A percentile compares a stretch with the other conserved stretches of the same genome.
phyloP scores from a whole-genome alignment of 2,888 invertebrate genomes.

The Cyrtodaria siliqua region DNA sequence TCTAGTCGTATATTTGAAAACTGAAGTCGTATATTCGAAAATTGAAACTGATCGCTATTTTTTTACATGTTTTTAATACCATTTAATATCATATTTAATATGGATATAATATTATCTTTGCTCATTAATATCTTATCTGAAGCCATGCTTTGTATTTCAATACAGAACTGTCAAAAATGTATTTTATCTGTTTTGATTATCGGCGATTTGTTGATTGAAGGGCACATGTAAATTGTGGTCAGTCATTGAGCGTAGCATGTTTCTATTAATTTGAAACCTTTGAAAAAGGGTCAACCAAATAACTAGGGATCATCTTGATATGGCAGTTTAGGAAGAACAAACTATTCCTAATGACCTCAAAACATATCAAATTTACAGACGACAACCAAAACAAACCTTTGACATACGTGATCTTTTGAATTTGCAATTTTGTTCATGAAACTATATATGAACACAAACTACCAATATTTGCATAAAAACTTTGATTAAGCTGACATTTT shows the following conservation, averaged over 20 bases:
- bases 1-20: constrained; percentile 8
- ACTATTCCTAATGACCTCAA: background rate
- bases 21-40: constrained; percentile 32
- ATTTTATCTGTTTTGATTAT: constrained; percentile 37
- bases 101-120: constrained; percentile 36
- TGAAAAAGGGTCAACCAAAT: constrained; percentile 26
- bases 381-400: no score
- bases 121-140: constrained; percentile 42
- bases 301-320: constrained; percentile 13
- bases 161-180: constrained; percentile 47
- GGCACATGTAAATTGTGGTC: constrained; percentile 30
- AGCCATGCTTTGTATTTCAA: constrained; percentile 12
- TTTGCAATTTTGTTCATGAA: no score
- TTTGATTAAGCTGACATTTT: no score
- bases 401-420: no score
- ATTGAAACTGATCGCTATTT: constrained; percentile 43
- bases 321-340: constrained; percentile 6
- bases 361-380: constrained; percentile 14
- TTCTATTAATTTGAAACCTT: constrained; percentile 1
- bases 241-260: constrained; percentile 27
- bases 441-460: no score
- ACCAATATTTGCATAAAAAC: no score
- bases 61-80: constrained; percentile 31
- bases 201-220: constrained; percentile 25
- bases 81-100: constrained; percentile 56